phyloP scores from a whole-genome alignment of 2,888 invertebrate genomes.

The Leistus spinibarbis region DNA sequence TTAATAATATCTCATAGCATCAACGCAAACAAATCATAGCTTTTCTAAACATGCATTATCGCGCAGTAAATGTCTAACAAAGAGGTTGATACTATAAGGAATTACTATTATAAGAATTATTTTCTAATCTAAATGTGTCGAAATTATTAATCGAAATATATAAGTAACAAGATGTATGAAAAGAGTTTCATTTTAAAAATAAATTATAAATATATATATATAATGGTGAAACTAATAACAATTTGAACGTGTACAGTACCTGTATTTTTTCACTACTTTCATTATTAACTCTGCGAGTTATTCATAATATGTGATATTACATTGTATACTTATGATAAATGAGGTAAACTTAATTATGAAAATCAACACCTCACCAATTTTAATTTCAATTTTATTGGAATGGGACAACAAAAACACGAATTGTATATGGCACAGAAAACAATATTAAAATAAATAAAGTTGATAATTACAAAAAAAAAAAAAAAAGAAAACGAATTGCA shows the following conservation, averaged over 20 bases:
- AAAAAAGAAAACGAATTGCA: neutral
- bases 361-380: conserved; percentile 16
- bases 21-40: neutral
- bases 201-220: neutral
- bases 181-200: neutral
- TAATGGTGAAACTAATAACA: neutral
- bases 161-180: neutral
- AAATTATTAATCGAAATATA: neutral
- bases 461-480: neutral
- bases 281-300: neutral
- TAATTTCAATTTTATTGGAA: conserved; percentile 15
- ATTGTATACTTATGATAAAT: conserved; percentile 36
- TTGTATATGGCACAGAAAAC: conserved; percentile 29
- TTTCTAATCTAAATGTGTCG: neutral
- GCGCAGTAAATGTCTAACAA: neutral
- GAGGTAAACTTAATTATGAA: neutral
- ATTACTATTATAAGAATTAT: neutral
- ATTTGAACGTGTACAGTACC: neutral
- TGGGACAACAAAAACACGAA: conserved; percentile 11
- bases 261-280: neutral
- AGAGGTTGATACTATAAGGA: neutral
- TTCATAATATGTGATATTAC: conserved; percentile 35
- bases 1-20: neutral
- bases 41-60: neutral
- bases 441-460: neutral